Percentiles rank a stretch among this genome's conserved stretches.
These are phyloP conservation scores for Andrena dorsata DNA, from an alignment of 2,888 invertebrate species.

Conservation along the genomic window DNA sequence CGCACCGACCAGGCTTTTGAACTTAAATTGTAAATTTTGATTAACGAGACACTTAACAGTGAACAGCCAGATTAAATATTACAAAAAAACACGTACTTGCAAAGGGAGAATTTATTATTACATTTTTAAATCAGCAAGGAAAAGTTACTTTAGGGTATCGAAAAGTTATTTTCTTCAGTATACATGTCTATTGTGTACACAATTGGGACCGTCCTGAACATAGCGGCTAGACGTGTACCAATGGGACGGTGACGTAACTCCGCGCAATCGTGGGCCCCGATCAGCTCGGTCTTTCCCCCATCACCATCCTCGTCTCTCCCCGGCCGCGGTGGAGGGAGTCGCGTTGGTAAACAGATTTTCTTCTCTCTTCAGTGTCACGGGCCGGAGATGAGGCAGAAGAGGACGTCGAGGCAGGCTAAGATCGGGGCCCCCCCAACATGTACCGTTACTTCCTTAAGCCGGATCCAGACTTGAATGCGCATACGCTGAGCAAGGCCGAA, in stretches of 20 bases:
- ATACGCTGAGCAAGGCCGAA: no score
- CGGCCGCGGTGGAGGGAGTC: slow-evolving; percentile 42
- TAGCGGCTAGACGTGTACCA: slow-evolving; percentile 77
- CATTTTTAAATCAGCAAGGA: no score
- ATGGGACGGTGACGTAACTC: slow-evolving; percentile 83
- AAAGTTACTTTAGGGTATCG: no score
- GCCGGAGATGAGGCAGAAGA: slow-evolving; percentile 48
- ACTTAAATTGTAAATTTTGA: no score
- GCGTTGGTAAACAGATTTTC: slow-evolving; percentile 64
- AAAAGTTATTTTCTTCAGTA: no score
- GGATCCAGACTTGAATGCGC: no score
- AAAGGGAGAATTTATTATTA: no score
- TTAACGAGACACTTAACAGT: no score
- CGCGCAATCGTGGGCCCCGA: slow-evolving; percentile 80
- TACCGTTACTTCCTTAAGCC: slow-evolving; percentile 83
- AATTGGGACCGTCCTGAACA: neutral
- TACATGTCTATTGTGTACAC: no score
- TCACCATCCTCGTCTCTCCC: slow-evolving; percentile 42
- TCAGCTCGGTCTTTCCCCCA: slow-evolving; percentile 66
- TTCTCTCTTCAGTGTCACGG: slow-evolving; percentile 77
- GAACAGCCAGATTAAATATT: no score
- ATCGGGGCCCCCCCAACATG: slow-evolving; percentile 70
- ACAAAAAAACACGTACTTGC: no score
- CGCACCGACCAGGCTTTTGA: no score
- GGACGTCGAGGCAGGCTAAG: slow-evolving; percentile 66